A percentile compares a stretch with the other conserved stretches of the same genome.
phyloP scores from a whole-genome alignment of 2,797 vertebrate species.

The Arnoldichthys spilopterus region DNA sequence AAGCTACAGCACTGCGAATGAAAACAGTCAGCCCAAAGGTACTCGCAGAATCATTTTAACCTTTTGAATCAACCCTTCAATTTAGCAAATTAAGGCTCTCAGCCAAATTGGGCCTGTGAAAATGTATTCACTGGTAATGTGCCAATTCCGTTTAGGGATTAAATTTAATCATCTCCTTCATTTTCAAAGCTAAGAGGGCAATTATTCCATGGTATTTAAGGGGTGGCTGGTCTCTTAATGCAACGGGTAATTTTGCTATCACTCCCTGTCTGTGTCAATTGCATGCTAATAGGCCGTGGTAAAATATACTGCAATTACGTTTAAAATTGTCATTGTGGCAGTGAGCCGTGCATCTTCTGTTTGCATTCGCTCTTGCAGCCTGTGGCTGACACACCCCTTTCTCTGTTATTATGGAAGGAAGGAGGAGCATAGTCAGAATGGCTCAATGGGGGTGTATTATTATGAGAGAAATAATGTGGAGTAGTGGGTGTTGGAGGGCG shows the following conservation, averaged over 20 bases:
- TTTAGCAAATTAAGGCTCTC: conserved; percentile 91
- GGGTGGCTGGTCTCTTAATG: conserved; percentile 71
- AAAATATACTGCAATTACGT: conserved; percentile 83
- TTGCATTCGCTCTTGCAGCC: neutral
- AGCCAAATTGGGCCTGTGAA: conserved; percentile 85
- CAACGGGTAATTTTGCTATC: conserved; percentile 69
- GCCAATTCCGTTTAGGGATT: conserved; percentile 88
- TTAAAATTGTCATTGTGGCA: conserved; percentile 32
- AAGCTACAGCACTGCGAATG: conserved; percentile 8
- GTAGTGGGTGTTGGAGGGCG: neutral
- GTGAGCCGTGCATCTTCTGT: conserved; percentile 16
- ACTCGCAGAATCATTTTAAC: conserved; percentile 66
- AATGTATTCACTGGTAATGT: conserved; percentile 92
- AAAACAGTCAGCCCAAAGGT: conserved; percentile 59
- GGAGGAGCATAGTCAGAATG: neutral
- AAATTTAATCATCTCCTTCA: conserved; percentile 93
- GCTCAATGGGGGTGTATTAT: neutral
- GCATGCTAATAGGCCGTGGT: conserved; percentile 73
- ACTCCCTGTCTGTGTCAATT: conserved; percentile 67
- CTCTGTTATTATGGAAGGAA: conserved; percentile 9
- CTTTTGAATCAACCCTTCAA: conserved; percentile 74
- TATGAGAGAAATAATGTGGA: neutral
- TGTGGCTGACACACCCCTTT: neutral
- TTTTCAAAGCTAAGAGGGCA: conserved; percentile 87
- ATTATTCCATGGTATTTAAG: conserved; percentile 85